Percentiles rank a stretch among this genome's conserved stretches.
These are phyloP conservation scores for Sebastes wilsoni DNA, from an alignment of 2,797 vertebrate species.

Conservation along the genomic window DNA sequence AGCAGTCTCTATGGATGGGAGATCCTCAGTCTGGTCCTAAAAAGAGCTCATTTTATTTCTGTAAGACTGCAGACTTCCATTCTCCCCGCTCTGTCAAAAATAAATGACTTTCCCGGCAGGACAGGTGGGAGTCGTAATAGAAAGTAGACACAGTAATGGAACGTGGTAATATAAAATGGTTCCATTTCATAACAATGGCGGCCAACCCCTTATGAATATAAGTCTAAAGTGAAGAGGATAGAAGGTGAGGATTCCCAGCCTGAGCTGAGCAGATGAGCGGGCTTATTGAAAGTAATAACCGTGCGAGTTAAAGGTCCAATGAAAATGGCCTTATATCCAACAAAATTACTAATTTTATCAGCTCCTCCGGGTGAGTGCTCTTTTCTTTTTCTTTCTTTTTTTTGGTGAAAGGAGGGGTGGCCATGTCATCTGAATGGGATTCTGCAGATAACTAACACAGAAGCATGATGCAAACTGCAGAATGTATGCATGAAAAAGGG, in stretches of 20 bases:
- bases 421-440: constrained; percentile 56
- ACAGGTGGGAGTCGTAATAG: constrained; percentile 56
- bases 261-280: constrained; percentile 44
- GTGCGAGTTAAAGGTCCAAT: constrained; percentile 42
- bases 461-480: neutral
- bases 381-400: constrained; percentile 68
- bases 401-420: no score
- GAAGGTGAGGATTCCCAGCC: constrained; percentile 29
- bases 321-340: constrained; percentile 36
- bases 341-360: constrained; percentile 85
- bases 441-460: constrained; percentile 33
- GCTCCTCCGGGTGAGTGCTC: constrained; percentile 84
- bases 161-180: constrained; percentile 44
- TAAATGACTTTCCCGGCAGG: constrained; percentile 48
- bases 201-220: constrained; percentile 40
- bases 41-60: constrained; percentile 44
- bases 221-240: constrained; percentile 39
- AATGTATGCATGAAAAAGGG: neutral
- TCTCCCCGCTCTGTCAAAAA: constrained; percentile 35
- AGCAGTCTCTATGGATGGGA: neutral
- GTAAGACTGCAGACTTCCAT: constrained; percentile 25
- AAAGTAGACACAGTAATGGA: constrained; percentile 55
- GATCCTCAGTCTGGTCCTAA: constrained; percentile 1
- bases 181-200: constrained; percentile 57
- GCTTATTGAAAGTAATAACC: constrained; percentile 59